Base-by-base conservation (phyloP, 2,888 invertebrate genomes). In the Drosophila borborema region DNA sequence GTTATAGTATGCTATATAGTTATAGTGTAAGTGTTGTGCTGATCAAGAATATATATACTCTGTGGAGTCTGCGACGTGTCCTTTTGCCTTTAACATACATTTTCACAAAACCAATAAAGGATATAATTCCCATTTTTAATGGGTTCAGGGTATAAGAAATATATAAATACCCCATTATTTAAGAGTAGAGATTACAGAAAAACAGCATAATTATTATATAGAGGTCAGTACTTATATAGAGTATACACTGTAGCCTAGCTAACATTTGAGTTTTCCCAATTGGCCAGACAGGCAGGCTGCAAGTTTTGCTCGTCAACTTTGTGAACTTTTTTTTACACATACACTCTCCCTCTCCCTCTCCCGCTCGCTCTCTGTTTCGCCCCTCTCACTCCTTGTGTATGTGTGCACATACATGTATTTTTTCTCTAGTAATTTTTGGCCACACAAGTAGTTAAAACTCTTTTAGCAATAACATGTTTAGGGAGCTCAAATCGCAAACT, bases 391-490 rank as follows among this genome's bases (percentile, higher is more conserved):
- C 9, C 1, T 2, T 23, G 2, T 14, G 12, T 20, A 20, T 45
- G 7, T 14, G 7, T 46, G 9, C 9, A 28, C 4, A 34, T n/a
- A 51, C 31, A 53, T 58, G 31, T 58, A 28, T 58, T 34, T 58
- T 31, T 28, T 34, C 31, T 59, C 45, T 65, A 46, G 67, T 81
- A 77, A 76, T 80, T 81, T 80, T 69, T 69, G 81, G 81, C 78
- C 78, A 68, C 81, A 81, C 60, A 74, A 75, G 80, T 81, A 81
- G 78, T 81, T 80, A 75, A 51, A 78, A 81, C 78, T 81, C 82
- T 81, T 81, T 80, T 73, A 67, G 81, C 74, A 62, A 61, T 65
- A 64, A 61, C 81, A 77, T 81, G 81, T 77, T 81, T 74, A 67
- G 77, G 34, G 34, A 81, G 64, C 70, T 70, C 34, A 51, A 80